A percentile compares a stretch with the other conserved stretches of the same genome.
phyloP scores from a whole-genome alignment of 2,113 vertebrate genomes.

The Tachuris rubrigastra region DNA sequence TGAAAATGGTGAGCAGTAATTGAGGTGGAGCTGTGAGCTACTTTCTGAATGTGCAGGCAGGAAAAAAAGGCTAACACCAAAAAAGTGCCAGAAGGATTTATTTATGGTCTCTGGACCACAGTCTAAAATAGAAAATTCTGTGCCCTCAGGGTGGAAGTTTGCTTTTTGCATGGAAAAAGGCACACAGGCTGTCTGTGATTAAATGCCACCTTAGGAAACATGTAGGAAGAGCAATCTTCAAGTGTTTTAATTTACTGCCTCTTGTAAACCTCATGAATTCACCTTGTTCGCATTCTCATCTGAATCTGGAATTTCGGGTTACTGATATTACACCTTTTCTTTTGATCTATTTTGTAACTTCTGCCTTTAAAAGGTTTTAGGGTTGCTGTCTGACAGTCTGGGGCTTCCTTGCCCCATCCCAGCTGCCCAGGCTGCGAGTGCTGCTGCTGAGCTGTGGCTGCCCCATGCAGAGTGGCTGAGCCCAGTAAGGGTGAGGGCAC shows the following conservation, averaged over 20 bases:
- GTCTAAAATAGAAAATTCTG: not conserved
- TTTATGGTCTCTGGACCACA: not conserved
- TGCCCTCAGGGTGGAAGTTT: not conserved
- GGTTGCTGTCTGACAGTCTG: rapidly evolving
- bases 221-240: not conserved
- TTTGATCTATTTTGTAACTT: not conserved
- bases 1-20: not conserved
- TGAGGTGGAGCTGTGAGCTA: not conserved
- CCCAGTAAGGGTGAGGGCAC: not conserved
- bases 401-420: not conserved
- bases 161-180: not conserved
- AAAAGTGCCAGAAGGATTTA: not conserved
- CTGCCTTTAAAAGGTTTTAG: not conserved
- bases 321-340: not conserved
- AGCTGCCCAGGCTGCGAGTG: rapidly evolving
- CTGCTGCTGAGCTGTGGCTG: not conserved
- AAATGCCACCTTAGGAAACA: not conserved
- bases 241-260: not conserved
- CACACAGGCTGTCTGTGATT: not conserved
- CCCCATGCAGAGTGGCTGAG: not conserved
- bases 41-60: not conserved
- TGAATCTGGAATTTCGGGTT: not conserved
- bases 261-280: not conserved
- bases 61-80: not conserved
- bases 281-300: not conserved